Conservation (phyloP, 2,888 invertebrate species). For the Thera britannica region DNA sequence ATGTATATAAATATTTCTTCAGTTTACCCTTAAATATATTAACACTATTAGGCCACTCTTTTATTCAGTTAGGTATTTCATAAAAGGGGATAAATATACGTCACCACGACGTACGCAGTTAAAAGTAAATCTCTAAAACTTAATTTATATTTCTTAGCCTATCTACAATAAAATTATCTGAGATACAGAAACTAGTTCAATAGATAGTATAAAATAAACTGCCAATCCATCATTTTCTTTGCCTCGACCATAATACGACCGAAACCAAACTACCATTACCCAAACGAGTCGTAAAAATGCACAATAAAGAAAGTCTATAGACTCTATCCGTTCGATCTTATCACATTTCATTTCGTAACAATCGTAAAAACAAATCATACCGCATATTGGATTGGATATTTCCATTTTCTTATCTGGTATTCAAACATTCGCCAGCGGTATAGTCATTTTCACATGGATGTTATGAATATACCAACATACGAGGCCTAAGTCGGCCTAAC, state of each 20-base stretch:
- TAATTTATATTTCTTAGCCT: too few relatives aligned
- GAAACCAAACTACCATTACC: conserved; percentile 15
- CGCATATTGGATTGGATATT: conserved; percentile 19
- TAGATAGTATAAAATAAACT: conserved; percentile 18
- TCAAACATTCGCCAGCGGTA: conserved; percentile 10
- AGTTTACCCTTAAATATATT: too few relatives aligned
- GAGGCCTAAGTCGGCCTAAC: too few relatives aligned
- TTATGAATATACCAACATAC: too few relatives aligned
- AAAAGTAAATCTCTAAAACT: too few relatives aligned
- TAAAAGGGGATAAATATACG: too few relatives aligned
- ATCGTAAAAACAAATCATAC: conserved; percentile 24
- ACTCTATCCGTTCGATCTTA: conserved; percentile 16
- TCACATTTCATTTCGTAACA: conserved; percentile 31
- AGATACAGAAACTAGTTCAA: conserved; percentile 19
- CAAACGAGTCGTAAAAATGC: conserved; percentile 25
- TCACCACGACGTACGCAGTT: too few relatives aligned
- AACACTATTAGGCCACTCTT: too few relatives aligned
- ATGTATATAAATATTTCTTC: too few relatives aligned
- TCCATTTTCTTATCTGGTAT: conserved; percentile 32
- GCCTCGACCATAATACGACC: conserved; percentile 11
- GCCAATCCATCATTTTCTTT: conserved; percentile 18
- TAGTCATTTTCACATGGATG: conserved; percentile 9
- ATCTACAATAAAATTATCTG: too few relatives aligned
- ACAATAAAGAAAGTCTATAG: conserved; percentile 19
- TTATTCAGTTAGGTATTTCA: too few relatives aligned